These are phyloP conservation scores for Phaedon cochleariae DNA, from an alignment of 2,888 invertebrate species.

Conservation along the genomic window DNA sequence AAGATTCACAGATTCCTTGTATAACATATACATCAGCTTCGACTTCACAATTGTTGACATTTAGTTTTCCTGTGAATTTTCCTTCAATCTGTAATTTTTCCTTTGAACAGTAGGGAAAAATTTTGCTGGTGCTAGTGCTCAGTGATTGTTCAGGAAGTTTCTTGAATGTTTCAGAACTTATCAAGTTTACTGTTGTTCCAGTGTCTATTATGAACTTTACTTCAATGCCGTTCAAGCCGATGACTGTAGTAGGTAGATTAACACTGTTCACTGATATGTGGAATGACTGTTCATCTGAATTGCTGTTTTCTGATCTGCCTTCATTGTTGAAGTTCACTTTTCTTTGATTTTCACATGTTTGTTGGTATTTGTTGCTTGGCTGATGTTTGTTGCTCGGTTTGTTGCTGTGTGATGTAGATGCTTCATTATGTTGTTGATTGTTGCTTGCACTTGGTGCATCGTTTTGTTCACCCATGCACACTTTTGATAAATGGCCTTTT, in stretches of 20 bases:
- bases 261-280: slow-evolving; percentile 6
- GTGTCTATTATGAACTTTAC: slow-evolving; percentile 17
- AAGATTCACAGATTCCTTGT: slow-evolving; percentile 3
- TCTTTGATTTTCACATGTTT: too few relatives aligned
- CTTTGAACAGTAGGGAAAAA: neutral
- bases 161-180: slow-evolving; percentile 10
- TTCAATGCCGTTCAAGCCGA: neutral
- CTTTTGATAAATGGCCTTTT: slow-evolving; percentile 28
- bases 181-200: slow-evolving; percentile 19
- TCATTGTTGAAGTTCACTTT: too few relatives aligned
- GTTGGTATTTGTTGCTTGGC: too few relatives aligned
- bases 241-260: neutral
- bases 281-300: slow-evolving; percentile 7
- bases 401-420: too few relatives aligned
- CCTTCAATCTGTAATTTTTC: neutral
- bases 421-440: slow-evolving; percentile 1
- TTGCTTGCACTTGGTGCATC: too few relatives aligned
- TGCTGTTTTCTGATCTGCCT: too few relatives aligned
- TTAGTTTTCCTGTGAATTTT: slow-evolving; percentile 4
- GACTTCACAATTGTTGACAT: slow-evolving; percentile 2
- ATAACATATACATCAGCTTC: slow-evolving; percentile 12
- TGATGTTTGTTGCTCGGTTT: too few relatives aligned
- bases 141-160: slow-evolving; percentile 9
- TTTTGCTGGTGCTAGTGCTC: neutral
- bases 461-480: slow-evolving; percentile 24